Base-by-base conservation (phyloP, 1,140 invertebrate genomes). In the Periplaneta americana region DNA sequence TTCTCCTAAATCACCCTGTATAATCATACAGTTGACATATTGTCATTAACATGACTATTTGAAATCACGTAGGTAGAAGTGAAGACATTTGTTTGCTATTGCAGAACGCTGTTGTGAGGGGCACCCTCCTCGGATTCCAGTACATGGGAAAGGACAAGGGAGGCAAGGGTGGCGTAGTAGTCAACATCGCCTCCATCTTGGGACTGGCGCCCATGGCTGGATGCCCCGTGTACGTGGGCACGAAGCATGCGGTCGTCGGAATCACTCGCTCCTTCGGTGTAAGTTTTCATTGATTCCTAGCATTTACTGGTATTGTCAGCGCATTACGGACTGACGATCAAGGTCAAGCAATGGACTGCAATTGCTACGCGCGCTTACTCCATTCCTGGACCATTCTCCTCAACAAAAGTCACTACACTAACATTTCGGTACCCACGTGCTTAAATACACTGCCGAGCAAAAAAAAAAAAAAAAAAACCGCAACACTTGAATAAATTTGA, bases 221-320 rank as follows among this genome's bases (percentile, higher is more conserved):
- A 31, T 85, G 87, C 78, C 90, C 90, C 2, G 84, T 89, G 31
- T 91, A 91, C 83, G 85, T 86, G 2, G 90, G 87, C 17, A 89
- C 90, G 0, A 91, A 91, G 84, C 88, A 91, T 84, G 89, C 89
- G 6, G 87, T 91, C 3, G 83, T 92, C 33, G 91, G 90, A 39
- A 85, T 90, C 39, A 90, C 89, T 9, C 87, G 88, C 80, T 90
- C 90, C 15, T 88, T 89, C 34, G 89, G 87, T n/a, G 88, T 89
- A 83, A 87, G 85, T 83, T n/a, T n/a, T n/a, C n/a, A n/a, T n/a
- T n/a, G n/a, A n/a, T n/a, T n/a, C n/a, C n/a, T n/a, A n/a, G n/a
- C n/a, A n/a, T n/a, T n/a, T n/a, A n/a, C n/a, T n/a, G n/a, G n/a
- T n/a, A n/a, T n/a, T n/a, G n/a, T n/a, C n/a, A n/a, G n/a, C n/a